Percentiles rank a stretch among this genome's conserved stretches.
These are phyloP conservation scores for Perizoma affinitatum DNA, from an alignment of 2,888 invertebrate species.

Conservation along the genomic window DNA sequence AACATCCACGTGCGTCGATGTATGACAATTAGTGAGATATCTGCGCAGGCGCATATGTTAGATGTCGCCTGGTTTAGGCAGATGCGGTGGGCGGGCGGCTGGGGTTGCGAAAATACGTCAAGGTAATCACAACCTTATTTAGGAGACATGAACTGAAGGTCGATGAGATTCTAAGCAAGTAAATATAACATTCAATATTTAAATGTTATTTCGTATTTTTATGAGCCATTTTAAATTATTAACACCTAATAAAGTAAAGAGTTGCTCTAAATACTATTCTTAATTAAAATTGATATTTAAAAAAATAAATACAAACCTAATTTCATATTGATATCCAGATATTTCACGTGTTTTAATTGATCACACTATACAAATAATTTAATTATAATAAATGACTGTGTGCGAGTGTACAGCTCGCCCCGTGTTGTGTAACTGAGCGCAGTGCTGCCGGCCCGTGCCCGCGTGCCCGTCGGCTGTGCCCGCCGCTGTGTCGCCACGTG, in stretches of 20 bases:
- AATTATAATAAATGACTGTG: constrained; percentile 9
- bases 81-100: constrained; percentile 47
- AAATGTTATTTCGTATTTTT: no score
- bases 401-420: constrained; percentile 50
- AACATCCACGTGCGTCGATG: constrained; percentile 9
- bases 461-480: background rate
- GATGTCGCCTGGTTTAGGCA: constrained; percentile 16
- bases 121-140: constrained; percentile 38
- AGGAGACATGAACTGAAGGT: background rate
- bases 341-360: constrained; percentile 11
- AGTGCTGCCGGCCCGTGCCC: constrained; percentile 20
- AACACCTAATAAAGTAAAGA: no score
- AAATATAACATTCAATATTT: no score
- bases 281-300: no score
- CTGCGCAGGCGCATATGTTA: background rate
- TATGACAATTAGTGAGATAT: constrained; percentile 4
- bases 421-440: constrained; percentile 60
- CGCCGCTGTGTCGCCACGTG: constrained; percentile 17
- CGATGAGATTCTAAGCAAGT: background rate
- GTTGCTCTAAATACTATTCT: no score
- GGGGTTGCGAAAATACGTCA: constrained; percentile 46
- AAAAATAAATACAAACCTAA: constrained; percentile 26
- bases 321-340: constrained; percentile 29
- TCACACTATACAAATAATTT: constrained; percentile 8
- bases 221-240: no score